phyloP scores from a whole-genome alignment of 2,113 vertebrate genomes.

The Tachysurus fulvidraco region DNA sequence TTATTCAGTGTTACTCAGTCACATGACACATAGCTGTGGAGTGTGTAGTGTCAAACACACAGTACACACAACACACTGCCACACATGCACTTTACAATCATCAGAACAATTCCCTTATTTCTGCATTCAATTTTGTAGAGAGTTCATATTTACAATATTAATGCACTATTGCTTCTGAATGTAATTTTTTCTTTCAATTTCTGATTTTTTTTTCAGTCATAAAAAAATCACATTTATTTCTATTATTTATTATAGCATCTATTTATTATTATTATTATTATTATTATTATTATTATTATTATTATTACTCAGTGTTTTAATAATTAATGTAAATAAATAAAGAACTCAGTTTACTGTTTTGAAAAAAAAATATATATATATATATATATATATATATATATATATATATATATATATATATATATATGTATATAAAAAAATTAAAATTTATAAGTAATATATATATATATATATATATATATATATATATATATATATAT shows the following conservation, averaged over 20 bases:
- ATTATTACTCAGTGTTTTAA: no score
- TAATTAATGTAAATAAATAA: no score
- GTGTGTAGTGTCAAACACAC: not conserved
- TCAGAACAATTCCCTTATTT: not conserved
- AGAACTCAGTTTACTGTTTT: no score
- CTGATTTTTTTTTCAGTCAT: not conserved
- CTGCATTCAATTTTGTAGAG: not conserved
- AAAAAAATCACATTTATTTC: not conserved
- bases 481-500: no score
- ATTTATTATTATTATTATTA: no score
- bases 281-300: no score
- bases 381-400: no score
- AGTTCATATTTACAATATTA: not conserved
- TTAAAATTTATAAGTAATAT: no score
- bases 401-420: no score
- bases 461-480: no score
- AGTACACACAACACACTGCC: not conserved
- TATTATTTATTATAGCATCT: not conserved
- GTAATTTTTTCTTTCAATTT: not conserved
- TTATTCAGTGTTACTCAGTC: not conserved
- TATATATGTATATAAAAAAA: no score
- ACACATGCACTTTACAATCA: not conserved
- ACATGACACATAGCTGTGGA: not conserved
- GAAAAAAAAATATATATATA: no score
- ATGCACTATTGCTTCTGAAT: not conserved